These are phyloP conservation scores for Neoniphon sammara DNA, from an alignment of 2,797 vertebrate species.

Conservation along the genomic window DNA sequence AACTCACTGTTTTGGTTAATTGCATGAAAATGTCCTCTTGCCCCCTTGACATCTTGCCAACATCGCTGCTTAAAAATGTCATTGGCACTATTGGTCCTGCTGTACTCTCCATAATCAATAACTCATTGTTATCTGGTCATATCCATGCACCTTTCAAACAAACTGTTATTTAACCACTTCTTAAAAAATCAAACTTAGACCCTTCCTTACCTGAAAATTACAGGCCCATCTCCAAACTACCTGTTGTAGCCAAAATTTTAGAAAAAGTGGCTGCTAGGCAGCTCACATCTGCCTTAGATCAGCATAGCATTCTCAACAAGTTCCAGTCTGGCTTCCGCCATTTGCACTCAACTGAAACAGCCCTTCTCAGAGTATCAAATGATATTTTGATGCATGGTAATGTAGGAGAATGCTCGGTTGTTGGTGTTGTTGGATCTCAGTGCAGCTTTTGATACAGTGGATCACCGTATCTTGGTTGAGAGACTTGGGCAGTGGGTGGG, in stretches of 20 bases:
- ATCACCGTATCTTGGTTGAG: too few relatives aligned
- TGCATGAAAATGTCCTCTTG: too few relatives aligned
- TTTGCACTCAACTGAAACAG: not conserved
- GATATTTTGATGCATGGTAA: not conserved
- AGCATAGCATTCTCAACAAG: not conserved
- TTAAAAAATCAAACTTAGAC: not conserved
- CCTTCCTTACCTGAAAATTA: not conserved
- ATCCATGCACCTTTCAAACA: not conserved
- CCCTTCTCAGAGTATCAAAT: not conserved
- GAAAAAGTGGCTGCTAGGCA: not conserved
- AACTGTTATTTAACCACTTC: not conserved
- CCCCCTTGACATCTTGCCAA: not conserved
- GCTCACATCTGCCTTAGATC: not conserved
- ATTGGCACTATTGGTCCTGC: not conserved
- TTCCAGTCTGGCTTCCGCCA: not conserved
- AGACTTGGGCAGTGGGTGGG: too few relatives aligned
- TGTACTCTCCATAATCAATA: conserved; percentile 2
- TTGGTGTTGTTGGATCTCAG: not conserved
- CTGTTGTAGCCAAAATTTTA: not conserved
- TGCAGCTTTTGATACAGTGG: not conserved
- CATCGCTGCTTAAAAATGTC: not conserved
- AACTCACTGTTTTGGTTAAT: too few relatives aligned
- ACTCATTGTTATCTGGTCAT: not conserved
- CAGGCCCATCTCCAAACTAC: not conserved
- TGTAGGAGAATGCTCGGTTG: not conserved